Percentiles rank a stretch among this genome's conserved stretches.
Conservation (phyloP, 1,140 invertebrate genomes). For the Drosophila subpulchrella region DNA sequence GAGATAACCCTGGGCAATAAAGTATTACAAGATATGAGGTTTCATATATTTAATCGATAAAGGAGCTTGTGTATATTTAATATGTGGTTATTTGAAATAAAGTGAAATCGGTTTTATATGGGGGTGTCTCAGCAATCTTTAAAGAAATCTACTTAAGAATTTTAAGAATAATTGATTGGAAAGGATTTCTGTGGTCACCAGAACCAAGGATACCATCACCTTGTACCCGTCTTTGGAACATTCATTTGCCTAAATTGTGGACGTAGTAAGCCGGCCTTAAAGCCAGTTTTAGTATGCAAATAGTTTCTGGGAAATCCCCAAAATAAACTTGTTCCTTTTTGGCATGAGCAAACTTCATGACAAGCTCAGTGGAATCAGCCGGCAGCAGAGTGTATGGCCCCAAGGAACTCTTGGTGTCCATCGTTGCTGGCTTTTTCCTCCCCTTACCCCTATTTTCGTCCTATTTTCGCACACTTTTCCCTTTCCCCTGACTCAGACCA, state of each 20-base stretch:
- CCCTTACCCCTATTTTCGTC: not conserved
- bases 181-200: too few species aligned
- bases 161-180: too few species aligned
- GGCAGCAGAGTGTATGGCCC: constrained; percentile 27
- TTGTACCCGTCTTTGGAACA: not conserved
- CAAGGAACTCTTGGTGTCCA: constrained; percentile 28
- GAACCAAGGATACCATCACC: not conserved
- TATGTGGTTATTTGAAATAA: not conserved
- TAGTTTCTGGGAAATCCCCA: constrained; percentile 21
- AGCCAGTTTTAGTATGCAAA: constrained; percentile 20
- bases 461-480: not conserved
- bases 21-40: not conserved
- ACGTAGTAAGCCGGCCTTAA: constrained; percentile 17
- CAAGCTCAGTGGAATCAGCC: constrained; percentile 27
- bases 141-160: not conserved
- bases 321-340: constrained; percentile 27
- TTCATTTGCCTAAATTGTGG: constrained; percentile 7
- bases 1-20: constrained; percentile 1
- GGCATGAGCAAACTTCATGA: constrained; percentile 31
- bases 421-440: constrained; percentile 6
- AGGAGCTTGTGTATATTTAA: constrained; percentile 3
- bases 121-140: not conserved
- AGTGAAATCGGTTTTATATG: not conserved
- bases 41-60: constrained; percentile 11
- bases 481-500: not conserved